Percentiles rank a stretch among this genome's conserved stretches.
phyloP scores from a whole-genome alignment of 2,888 invertebrate genomes.

The Acleris sparsana region DNA sequence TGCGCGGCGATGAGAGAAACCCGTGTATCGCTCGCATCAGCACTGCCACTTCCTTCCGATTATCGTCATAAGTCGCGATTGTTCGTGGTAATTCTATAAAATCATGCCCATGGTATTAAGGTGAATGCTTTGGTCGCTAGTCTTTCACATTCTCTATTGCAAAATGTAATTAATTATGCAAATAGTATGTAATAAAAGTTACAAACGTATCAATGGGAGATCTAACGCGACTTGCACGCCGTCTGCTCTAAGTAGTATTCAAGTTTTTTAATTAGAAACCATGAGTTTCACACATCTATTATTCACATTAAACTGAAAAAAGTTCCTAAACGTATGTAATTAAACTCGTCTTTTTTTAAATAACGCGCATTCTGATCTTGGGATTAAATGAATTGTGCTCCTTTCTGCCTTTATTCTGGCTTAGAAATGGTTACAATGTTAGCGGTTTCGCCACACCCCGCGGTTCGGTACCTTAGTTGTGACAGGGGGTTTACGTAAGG shows the following conservation, averaged over 20 bases:
- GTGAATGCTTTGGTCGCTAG: not conserved
- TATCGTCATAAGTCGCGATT: constrained; percentile 14
- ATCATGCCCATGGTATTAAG: not conserved
- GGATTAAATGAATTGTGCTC: constrained; percentile 5
- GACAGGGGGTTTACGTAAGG: constrained; percentile 77
- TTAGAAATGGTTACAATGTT: constrained; percentile 43
- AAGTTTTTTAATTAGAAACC: not conserved
- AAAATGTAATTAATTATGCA: not conserved
- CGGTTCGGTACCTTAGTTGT: constrained; percentile 55
- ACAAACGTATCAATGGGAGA: not conserved
- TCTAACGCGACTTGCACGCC: no score
- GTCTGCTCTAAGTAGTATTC: no score
- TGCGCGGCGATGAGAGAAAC: constrained; percentile 54
- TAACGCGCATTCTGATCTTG: constrained; percentile 1
- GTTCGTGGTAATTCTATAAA: not conserved
- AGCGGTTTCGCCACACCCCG: constrained; percentile 36
- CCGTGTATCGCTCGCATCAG: constrained; percentile 43
- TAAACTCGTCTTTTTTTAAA: no score
- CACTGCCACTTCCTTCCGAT: constrained; percentile 64
- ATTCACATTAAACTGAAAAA: no score
- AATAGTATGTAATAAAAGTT: not conserved
- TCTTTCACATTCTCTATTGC: not conserved
- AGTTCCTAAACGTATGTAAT: no score
- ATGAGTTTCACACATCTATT: not conserved
- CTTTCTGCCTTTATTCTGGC: constrained; percentile 25